Percentiles rank a stretch among this genome's conserved stretches.
Evolutionary conservation across 2,113 vertebrate genomes (phyloP).

Genomic region (Menura novaehollandiae): DNA sequence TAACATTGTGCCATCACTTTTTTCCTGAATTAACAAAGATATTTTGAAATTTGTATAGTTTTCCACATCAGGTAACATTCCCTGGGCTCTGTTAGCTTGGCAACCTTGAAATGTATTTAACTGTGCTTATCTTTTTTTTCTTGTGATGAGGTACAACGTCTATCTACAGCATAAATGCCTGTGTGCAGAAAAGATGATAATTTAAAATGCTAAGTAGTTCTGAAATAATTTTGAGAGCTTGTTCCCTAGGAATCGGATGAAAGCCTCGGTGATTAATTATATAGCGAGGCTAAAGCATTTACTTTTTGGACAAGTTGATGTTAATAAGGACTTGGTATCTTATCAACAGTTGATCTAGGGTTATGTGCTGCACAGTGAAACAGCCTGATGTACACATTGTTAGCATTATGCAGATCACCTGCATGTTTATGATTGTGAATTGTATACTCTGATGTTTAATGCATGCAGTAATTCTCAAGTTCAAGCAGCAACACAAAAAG

Average conservation of each 20-base stretch:
- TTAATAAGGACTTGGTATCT: not conserved
- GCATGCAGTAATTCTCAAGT: not conserved
- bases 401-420: not conserved
- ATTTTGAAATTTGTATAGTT: constrained; percentile 10
- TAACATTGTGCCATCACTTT: not conserved
- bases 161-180: constrained; percentile 11
- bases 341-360: not conserved
- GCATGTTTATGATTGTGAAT: not conserved
- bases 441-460: not conserved
- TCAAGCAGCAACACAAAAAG: not conserved
- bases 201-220: constrained; percentile 55
- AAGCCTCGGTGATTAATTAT: constrained; percentile 25
- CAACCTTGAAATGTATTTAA: constrained; percentile 24
- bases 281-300: not conserved
- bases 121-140: not conserved
- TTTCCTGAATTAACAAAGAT: not conserved
- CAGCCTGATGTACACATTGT: not conserved
- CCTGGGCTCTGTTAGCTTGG: not conserved
- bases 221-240: constrained; percentile 35
- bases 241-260: constrained; percentile 2
- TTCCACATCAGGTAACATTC: not conserved
- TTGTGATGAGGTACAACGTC: not conserved
- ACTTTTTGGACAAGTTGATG: not conserved
- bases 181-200: not conserved
- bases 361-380: not conserved